These are phyloP conservation scores for Pogonophryne albipinna DNA, from an alignment of 2,797 vertebrate genomes.

Conservation along the genomic window DNA sequence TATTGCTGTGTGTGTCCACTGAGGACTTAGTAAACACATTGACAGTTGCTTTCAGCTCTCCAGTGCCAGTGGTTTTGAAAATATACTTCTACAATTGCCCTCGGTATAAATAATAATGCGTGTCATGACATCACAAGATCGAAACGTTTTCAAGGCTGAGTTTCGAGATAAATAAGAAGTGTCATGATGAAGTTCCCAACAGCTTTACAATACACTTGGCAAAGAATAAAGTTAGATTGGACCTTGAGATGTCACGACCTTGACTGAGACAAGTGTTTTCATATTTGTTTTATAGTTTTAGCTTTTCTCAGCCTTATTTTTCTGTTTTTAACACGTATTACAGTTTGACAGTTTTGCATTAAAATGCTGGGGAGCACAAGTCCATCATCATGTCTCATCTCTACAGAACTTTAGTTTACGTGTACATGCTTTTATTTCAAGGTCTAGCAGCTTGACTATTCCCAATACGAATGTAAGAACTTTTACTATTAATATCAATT, in stretches of 20 bases:
- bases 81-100: not conserved
- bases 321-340: not conserved
- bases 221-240: not conserved
- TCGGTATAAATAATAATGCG: slow-evolving; percentile 1
- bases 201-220: not conserved
- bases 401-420: not conserved
- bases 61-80: not conserved
- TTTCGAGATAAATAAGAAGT: not conserved
- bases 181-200: not conserved
- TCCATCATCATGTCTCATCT: not conserved
- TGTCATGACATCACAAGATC: slow-evolving; percentile 6
- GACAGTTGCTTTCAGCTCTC: not conserved
- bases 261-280: not conserved
- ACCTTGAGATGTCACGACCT: not conserved
- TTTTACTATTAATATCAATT: not conserved
- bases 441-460: not conserved
- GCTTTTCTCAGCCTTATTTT: not conserved
- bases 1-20: not conserved
- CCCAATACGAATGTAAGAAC: not conserved
- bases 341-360: not conserved
- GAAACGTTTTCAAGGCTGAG: slow-evolving; percentile 13
- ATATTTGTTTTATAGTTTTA: not conserved
- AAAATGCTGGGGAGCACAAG: not conserved
- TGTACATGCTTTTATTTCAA: not conserved
- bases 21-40: slow-evolving; percentile 17